Base-by-base conservation (phyloP, 2,797 vertebrate species). In the Bovichtus variegatus region DNA sequence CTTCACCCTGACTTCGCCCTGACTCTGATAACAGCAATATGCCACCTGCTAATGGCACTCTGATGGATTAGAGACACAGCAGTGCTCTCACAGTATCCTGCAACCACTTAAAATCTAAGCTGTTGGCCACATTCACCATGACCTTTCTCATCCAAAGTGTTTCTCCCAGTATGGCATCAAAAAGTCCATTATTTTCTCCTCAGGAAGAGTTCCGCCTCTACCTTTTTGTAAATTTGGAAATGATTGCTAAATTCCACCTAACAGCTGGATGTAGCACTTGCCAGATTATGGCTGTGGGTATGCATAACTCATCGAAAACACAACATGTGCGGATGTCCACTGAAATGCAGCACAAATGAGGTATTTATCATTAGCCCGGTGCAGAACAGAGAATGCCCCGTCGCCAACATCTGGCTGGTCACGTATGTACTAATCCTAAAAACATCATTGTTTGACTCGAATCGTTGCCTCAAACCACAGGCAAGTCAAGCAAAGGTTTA, bases 121-220 rank as follows among this genome's bases (percentile, higher is more conserved):
- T 53, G 16, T n/a, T 71, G 18, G 55, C 51, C 60, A 41, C 27
- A 65, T 75, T 80, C 55, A 18, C 55, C 19, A 1, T 57, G 50
- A 84, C 86, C 84, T 80, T 70, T 68, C n/a, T 25, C 44, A 57
- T 60, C 53, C 50, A 63, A 71, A 83, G 69, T 77, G 73, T 61
- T 72, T 69, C 76, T 70, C 79, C 46, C 65, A 70, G 68, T 75
- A 46, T 74, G 67, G 53, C 71, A n/a, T 74, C 74, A 64, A 69
- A 79, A 74, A 86, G 79, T 86, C 49, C 76, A 85, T 93, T 92
- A 84, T 88, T 88, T 82, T 80, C 87, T 60, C 87, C 46, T 68
- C 49, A 34, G 84, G 82, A 78, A 50, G 47, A 49, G 49, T 72
- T 59, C 67, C 0, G 1, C 23, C 71, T 60, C 46, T 51, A 44